These are phyloP conservation scores for Corvus moneduloides DNA, from an alignment of 2,113 vertebrate species.

Conservation along the genomic window DNA sequence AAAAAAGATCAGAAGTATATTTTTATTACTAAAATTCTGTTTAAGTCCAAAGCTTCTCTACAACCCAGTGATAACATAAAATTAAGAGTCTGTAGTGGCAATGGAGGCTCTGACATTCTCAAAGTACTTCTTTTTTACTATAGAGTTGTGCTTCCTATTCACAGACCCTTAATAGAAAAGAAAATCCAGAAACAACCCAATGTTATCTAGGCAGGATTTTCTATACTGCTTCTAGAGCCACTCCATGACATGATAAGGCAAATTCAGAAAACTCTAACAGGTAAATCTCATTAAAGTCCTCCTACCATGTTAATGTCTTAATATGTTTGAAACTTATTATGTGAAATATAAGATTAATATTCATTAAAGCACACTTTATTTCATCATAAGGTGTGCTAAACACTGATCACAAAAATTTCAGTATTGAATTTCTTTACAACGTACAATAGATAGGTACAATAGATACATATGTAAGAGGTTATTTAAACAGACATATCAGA, in stretches of 20 bases:
- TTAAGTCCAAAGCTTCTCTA: not conserved
- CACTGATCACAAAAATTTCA: not conserved
- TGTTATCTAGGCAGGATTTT: not conserved
- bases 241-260: not conserved
- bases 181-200: not conserved
- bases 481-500: not conserved
- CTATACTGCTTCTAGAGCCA: not conserved
- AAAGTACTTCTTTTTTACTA: not conserved
- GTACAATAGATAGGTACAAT: not conserved
- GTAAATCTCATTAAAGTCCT: not conserved
- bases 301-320: not conserved
- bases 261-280: not conserved
- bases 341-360: not conserved
- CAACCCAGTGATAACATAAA: not conserved
- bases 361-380: not conserved
- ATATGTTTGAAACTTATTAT: not conserved
- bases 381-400: not conserved
- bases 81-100: not conserved
- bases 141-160: not conserved
- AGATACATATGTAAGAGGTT: not conserved
- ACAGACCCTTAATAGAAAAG: not conserved
- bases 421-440: not conserved
- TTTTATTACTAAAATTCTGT: not conserved
- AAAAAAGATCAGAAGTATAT: not conserved
- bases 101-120: not conserved